These are phyloP conservation scores for Isurus oxyrinchus DNA, from an alignment of 2,113 vertebrate species.

Conservation along the genomic window DNA sequence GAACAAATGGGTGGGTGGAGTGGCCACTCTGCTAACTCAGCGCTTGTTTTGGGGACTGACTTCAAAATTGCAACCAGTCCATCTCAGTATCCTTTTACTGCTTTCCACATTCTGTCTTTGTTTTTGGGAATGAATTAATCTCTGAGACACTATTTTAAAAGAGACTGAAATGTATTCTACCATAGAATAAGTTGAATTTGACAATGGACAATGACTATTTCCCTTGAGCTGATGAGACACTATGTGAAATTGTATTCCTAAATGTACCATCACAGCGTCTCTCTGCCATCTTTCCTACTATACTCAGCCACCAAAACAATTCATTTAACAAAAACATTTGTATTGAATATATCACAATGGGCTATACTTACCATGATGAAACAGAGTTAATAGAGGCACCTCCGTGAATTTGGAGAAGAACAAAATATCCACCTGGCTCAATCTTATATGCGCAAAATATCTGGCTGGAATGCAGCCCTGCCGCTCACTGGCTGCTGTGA, in stretches of 20 bases:
- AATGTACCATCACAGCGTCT: not conserved
- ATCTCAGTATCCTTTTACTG: not conserved
- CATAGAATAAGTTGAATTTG: not conserved
- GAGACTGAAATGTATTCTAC: not conserved
- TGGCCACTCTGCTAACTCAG: not conserved
- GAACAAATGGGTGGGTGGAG: not conserved
- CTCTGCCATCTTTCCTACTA: not conserved
- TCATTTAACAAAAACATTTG: not conserved
- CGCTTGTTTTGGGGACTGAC: not conserved
- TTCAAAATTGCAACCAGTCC: not conserved
- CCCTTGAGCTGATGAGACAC: not conserved
- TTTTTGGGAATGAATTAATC: not conserved
- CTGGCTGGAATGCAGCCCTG: not conserved
- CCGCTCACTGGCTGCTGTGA: not conserved
- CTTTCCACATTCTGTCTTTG: not conserved
- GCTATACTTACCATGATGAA: conserved; percentile 17
- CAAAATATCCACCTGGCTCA: not conserved
- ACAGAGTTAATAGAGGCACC: too few relatives aligned
- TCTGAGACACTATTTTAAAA: not conserved
- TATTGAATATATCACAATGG: not conserved
- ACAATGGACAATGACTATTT: not conserved
- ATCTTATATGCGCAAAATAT: not conserved
- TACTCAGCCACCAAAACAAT: not conserved
- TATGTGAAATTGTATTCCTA: not conserved
- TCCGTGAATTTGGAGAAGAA: not conserved